A percentile compares a stretch with the other conserved stretches of the same genome.
phyloP scores from a whole-genome alignment of 2,797 vertebrate species.

The Austrolebias charrua region DNA sequence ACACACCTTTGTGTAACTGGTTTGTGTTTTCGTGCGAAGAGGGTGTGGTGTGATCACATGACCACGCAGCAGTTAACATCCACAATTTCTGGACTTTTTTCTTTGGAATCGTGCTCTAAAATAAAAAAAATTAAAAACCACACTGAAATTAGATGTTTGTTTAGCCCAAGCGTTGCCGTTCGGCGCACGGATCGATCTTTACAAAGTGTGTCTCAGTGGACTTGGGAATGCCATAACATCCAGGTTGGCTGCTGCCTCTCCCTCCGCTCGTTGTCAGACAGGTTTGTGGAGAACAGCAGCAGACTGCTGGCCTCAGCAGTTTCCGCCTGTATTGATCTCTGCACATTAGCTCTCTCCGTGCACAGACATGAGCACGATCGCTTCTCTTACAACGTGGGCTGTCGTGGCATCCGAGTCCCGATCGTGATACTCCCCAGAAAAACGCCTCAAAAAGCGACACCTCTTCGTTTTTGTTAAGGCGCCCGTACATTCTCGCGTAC shows the following conservation, averaged over 20 bases:
- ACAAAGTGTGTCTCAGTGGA: conserved; percentile 29
- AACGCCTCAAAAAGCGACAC: conserved; percentile 59
- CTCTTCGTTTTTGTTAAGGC: conserved; percentile 51
- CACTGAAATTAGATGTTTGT: neutral
- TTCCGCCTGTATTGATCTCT: conserved; percentile 80
- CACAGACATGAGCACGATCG: conserved; percentile 78
- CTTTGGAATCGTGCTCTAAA: neutral
- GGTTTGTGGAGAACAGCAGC: conserved; percentile 75
- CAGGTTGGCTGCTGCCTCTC: conserved; percentile 61
- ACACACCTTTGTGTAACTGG: conserved; percentile 81
- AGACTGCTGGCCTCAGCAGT: conserved; percentile 82
- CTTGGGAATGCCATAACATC: conserved; percentile 41
- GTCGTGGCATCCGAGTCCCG: conserved; percentile 75
- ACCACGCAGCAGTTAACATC: conserved; percentile 13
- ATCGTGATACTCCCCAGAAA: conserved; percentile 59
- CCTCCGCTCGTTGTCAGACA: conserved; percentile 72
- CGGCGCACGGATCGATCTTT: neutral
- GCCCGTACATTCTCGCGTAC: conserved; percentile 52
- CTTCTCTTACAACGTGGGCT: conserved; percentile 76
- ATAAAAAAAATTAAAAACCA: neutral
- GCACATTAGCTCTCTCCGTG: conserved; percentile 79
- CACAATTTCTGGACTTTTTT: neutral
- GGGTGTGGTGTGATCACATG: conserved; percentile 55
- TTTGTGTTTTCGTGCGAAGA: conserved; percentile 53
- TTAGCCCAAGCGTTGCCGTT: conserved; percentile 3